Evolutionary conservation across 2,888 invertebrate species (phyloP), one percentile per base, ranked within the genome.

Genomic region (Physocephala rufipes): DNA sequence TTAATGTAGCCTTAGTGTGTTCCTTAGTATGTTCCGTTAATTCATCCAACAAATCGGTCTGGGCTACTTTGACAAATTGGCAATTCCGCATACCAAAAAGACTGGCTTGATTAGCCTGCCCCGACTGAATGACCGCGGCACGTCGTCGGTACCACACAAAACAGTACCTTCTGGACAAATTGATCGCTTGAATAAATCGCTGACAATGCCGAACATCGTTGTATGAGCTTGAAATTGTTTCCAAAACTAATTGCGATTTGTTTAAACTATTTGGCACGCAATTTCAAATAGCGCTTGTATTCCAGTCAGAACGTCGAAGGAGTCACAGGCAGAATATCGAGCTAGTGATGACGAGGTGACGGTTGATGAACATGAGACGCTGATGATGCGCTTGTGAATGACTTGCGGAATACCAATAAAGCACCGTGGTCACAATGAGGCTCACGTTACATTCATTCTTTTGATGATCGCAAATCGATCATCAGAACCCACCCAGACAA

Each of bases 51-150:
- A 74, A 70, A 76, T 76, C 74, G 66, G 74, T 73, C 73, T 63
- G 66, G 76, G 76, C 59, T 78, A 77, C 76, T 80, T 79, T 78
- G 78, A 81, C 82, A 81, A 76, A 79, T 76, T 80, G 78, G 80
- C 80, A 78, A 76, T 76, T 75, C 74, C 76, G 74, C 76, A 74
- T 76, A 65, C 76, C 76, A 72, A 19, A 55, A 69, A 71, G 67
- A 70, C 47, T 70, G 61, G 67, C 61, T 63, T 71, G 72, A 71
- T 74, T 72, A 70, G 71, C 51, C 36, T 9, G 36, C 9, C 36
- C 36, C 68, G 67, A 53, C 65, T 62, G 61, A 69, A 61, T 63
- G 68, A 67, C 63, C 62, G 61, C 55, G 55, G 51, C 45, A 16
- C 58, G 62, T 28, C 66, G 70, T 66, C 66, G 59, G 59, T 67